Base-by-base conservation (phyloP, 2,888 invertebrate species). In the Polydrusus cervinus region DNA sequence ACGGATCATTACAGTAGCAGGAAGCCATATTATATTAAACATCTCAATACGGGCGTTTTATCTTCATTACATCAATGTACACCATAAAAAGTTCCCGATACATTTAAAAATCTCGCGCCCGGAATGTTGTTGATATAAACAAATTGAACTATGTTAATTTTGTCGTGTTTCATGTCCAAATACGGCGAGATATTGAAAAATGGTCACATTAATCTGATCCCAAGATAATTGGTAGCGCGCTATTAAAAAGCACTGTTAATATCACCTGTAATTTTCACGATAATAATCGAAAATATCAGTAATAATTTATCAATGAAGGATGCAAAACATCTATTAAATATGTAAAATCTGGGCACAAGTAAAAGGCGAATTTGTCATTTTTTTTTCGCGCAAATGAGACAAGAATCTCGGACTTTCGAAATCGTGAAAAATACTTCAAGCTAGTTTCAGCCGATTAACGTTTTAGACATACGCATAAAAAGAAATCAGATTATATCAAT, bases 401-500 rank as follows among this genome's bases (percentile, higher is more conserved):
- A 60, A 38, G 57, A 60, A 60, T 60, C 57, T 60, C 5, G 11
- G 34, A 38, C 57, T 60, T 60, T 60, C 57, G 57, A 60, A 38
- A 60, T 38, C 2, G 14, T 38, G 38, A 60, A 60, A 60, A 60
- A 60, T 34, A 55, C 3, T 30, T 57, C 13, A 60, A 38, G 38
- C 34, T 55, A 14, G 57, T 38, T 18, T 60, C 25, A 18, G 57
- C 18, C 3, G 38, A 60, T 38, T 18, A 38, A 18, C 18, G 34
- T 60, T 38, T 60, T 60, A 10, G 57, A 60, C 57, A 16, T 60
- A 14, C 34, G 13, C 20, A 25, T 25, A 25, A 3, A 60, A 38
- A 60, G 57, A 16, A 40, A 60, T 60, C 57, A 60, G 57, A 60
- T 60, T 60, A 60, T 38, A 55, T 55, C 55, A 55, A 30, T 60